Conservation (phyloP, 2,888 invertebrate species). For the Polydrusus cervinus region DNA sequence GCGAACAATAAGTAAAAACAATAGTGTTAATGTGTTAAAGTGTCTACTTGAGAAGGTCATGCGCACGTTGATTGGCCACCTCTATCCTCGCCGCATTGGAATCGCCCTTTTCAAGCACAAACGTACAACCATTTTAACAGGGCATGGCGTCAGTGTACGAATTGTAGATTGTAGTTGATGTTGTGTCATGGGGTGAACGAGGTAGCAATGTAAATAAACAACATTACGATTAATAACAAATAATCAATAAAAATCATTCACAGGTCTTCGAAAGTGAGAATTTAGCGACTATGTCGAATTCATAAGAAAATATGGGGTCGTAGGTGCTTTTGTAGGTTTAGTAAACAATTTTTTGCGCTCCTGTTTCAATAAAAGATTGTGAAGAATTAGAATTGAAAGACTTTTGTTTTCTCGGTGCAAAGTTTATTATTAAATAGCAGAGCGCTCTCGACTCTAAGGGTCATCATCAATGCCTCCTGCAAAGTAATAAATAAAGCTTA, state of each 20-base stretch:
- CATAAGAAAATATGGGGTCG: no score
- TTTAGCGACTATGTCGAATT: no score
- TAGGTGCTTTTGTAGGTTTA: no score
- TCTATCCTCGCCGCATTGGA: constrained; percentile 97
- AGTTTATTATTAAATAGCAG: no score
- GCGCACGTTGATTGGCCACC: constrained; percentile 96
- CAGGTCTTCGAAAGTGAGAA: not conserved
- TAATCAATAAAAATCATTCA: constrained; percentile 24
- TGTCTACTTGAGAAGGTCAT: constrained; percentile 93
- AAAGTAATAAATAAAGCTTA: no score
- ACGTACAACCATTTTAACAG: constrained; percentile 47
- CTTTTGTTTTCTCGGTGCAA: no score
- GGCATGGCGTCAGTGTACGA: constrained; percentile 57
- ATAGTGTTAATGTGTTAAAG: constrained; percentile 66
- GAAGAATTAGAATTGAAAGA: no score
- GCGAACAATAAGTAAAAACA: constrained; percentile 55
- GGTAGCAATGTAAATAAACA: constrained; percentile 69
- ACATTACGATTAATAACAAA: constrained; percentile 67
- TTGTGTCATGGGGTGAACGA: constrained; percentile 66
- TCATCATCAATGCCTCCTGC: no score
- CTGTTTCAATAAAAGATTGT: no score
- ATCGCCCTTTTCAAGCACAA: constrained; percentile 77
- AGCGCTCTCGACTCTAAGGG: no score
- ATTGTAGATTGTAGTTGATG: constrained; percentile 55
- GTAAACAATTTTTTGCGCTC: no score